Evolutionary conservation across 2,888 invertebrate genomes (phyloP).

Genomic region (Dascillus cervinus): DNA sequence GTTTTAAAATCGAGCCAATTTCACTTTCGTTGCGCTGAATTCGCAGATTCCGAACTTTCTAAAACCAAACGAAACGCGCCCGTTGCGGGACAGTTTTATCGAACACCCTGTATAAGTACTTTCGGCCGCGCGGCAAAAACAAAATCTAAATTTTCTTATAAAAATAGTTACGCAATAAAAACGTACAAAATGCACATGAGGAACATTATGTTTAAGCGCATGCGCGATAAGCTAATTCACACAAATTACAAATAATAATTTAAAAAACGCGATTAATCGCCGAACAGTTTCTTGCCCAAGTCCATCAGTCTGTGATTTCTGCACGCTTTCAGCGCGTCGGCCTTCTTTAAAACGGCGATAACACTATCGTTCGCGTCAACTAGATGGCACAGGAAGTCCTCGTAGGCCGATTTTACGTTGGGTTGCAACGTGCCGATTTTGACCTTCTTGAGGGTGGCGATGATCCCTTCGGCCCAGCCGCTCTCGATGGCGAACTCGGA

Average conservation of each 20-base stretch:
- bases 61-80: too few species aligned
- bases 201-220: too few species aligned
- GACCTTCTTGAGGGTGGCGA: conserved; percentile 73
- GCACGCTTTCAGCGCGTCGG: conserved; percentile 75
- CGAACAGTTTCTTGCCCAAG: conserved; percentile 78
- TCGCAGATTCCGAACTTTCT: too few species aligned
- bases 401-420: conserved; percentile 83
- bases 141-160: too few species aligned
- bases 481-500: conserved; percentile 87
- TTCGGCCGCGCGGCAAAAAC: too few species aligned
- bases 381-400: conserved; percentile 79
- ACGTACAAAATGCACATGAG: too few species aligned
- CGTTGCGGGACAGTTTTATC: too few species aligned
- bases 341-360: conserved; percentile 68
- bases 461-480: conserved; percentile 88
- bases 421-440: conserved; percentile 74
- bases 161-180: too few species aligned
- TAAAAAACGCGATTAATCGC: conserved; percentile 68
- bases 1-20: conserved; percentile 3
- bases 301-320: conserved; percentile 85
- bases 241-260: too few species aligned
- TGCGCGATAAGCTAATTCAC: too few species aligned
- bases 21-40: too few species aligned
- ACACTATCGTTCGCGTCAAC: conserved; percentile 72
- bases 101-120: too few species aligned